Conservation (phyloP, 1,140 invertebrate species). For the Cydia pomonella region DNA sequence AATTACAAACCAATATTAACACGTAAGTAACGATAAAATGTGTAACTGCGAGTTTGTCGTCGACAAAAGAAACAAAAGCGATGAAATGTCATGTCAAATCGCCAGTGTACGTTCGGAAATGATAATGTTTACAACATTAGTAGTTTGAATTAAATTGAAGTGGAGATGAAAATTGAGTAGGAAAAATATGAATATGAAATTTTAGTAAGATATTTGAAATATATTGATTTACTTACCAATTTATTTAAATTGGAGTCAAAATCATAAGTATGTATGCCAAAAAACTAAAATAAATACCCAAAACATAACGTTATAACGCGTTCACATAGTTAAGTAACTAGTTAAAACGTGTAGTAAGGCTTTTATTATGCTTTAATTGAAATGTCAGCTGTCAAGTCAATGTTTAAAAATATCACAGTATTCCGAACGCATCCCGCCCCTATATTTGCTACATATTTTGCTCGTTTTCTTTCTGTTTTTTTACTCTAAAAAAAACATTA, state of each 20-base stretch:
- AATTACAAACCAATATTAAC: background rate
- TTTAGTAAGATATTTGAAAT: no score
- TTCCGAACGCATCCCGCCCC: slow-evolving; percentile 32
- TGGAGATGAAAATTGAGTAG: no score
- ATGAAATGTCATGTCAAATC: slow-evolving; percentile 12
- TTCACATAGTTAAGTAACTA: background rate
- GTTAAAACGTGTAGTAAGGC: background rate
- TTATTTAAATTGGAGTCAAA: background rate
- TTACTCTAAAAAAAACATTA: slow-evolving; percentile 44
- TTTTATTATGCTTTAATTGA: background rate
- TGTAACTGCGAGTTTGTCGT: slow-evolving; percentile 9
- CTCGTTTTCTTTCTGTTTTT: slow-evolving; percentile 34
- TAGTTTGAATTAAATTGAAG: no score
- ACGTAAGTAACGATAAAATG: background rate
- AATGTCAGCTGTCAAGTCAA: slow-evolving; percentile 27
- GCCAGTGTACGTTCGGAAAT: slow-evolving; percentile 1
- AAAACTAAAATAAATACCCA: background rate
- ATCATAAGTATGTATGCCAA: background rate
- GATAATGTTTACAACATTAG: background rate
- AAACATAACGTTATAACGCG: slow-evolving; percentile 20
- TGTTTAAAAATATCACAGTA: slow-evolving; percentile 35
- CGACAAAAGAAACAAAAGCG: slow-evolving; percentile 18
- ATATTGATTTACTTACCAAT: background rate
- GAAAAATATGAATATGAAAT: no score
- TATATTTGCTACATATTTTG: slow-evolving; percentile 36